phyloP scores from a whole-genome alignment of 1,140 invertebrate genomes.

The Danaus melanippus region DNA sequence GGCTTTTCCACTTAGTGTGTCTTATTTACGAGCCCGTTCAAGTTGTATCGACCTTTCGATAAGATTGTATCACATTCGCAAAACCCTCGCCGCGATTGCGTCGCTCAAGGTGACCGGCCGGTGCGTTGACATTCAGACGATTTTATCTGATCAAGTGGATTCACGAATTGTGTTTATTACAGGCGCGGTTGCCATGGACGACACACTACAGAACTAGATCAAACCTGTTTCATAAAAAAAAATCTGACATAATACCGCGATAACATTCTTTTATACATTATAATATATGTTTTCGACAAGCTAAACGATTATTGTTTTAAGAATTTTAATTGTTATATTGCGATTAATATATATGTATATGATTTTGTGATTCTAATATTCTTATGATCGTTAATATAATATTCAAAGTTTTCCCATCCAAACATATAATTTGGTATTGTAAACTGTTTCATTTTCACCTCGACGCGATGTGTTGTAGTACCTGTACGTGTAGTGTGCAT shows the following conservation, averaged over 20 bases:
- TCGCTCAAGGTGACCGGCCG: slow-evolving; percentile 51
- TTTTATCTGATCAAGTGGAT: slow-evolving; percentile 28
- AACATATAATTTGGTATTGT: too few relatives aligned
- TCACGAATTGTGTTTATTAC: slow-evolving; percentile 23
- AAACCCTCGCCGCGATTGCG: slow-evolving; percentile 31
- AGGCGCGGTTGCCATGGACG: slow-evolving; percentile 10
- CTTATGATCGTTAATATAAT: too few relatives aligned
- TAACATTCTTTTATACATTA: slow-evolving; percentile 10
- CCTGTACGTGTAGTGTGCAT: too few relatives aligned
- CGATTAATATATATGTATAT: too few relatives aligned
- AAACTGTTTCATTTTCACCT: too few relatives aligned
- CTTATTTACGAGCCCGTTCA: slow-evolving; percentile 17
- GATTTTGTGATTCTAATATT: too few relatives aligned
- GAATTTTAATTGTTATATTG: too few relatives aligned
- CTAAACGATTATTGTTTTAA: too few relatives aligned
- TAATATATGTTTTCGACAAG: too few relatives aligned
- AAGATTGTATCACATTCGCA: slow-evolving; percentile 19
- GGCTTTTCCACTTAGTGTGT: slow-evolving; percentile 5
- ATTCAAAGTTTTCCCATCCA: too few relatives aligned
- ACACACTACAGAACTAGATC: slow-evolving; percentile 3
- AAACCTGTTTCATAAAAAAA: slow-evolving; percentile 9
- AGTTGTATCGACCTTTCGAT: slow-evolving; percentile 18
- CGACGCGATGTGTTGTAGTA: too few relatives aligned
- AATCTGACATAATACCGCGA: slow-evolving; percentile 9
- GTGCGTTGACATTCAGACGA: slow-evolving; percentile 62